phyloP scores from a whole-genome alignment of 2,888 invertebrate species.

The Sphinx pinastri region DNA sequence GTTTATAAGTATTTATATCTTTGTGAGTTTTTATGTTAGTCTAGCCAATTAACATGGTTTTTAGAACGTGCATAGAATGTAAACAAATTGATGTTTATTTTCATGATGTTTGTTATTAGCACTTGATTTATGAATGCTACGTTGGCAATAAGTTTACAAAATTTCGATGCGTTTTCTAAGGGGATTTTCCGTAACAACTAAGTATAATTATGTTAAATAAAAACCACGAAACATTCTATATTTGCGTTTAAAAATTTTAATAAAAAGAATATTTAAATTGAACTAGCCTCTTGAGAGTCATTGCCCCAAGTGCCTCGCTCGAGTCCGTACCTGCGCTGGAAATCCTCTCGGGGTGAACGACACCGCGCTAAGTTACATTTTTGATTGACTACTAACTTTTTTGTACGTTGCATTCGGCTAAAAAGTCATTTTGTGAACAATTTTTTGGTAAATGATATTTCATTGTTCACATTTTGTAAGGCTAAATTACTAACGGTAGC shows the following conservation, averaged over 20 bases:
- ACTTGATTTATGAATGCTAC: too few species aligned
- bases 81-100: too few species aligned
- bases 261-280: background rate
- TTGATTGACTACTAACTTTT: constrained; percentile 27
- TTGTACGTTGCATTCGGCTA: constrained; percentile 15
- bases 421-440: constrained; percentile 21
- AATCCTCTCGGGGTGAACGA: constrained; percentile 26
- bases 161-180: too few species aligned
- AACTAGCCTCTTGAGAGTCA: background rate
- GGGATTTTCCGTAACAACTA: background rate
- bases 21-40: background rate
- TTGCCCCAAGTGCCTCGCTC: background rate
- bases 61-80: too few species aligned
- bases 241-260: background rate
- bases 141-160: too few species aligned
- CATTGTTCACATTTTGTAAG: constrained; percentile 10
- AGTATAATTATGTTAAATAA: background rate
- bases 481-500: constrained; percentile 25
- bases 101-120: too few species aligned
- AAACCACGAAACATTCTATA: background rate
- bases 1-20: background rate
- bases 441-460: constrained; percentile 21
- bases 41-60: too few species aligned
- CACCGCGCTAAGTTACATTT: constrained; percentile 26
- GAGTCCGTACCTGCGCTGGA: constrained; percentile 8